Evolutionary conservation across 1,140 invertebrate species (phyloP).

Genomic region (Penaeus japonicus): DNA sequence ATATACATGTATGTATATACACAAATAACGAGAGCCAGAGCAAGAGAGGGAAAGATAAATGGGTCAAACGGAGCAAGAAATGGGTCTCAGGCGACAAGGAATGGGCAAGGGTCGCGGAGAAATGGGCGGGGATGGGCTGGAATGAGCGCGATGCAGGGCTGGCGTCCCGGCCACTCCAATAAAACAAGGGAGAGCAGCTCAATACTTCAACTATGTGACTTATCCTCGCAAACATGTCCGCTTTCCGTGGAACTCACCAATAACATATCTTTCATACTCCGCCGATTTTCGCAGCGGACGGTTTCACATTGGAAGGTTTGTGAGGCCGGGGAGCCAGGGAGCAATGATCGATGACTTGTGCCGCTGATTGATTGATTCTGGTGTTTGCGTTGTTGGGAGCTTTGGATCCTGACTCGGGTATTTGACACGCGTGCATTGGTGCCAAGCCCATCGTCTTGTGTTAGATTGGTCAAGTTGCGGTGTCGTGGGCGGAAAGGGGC

Average conservation of each 20-base stretch:
- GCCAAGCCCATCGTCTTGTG: neutral
- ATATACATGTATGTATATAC: neutral
- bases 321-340: neutral
- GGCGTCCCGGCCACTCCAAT: constrained; percentile 32
- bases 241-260: constrained; percentile 53
- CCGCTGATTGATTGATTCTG: constrained; percentile 53
- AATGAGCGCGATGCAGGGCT: neutral
- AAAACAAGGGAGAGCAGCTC: constrained; percentile 43
- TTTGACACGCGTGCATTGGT: constrained; percentile 37
- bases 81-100: neutral
- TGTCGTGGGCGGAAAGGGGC: neutral
- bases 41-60: neutral
- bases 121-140: neutral
- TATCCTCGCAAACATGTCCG: constrained; percentile 51
- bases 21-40: neutral
- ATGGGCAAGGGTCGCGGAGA: neutral
- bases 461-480: neutral
- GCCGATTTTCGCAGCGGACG: constrained; percentile 21
- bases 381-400: constrained; percentile 43
- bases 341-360: constrained; percentile 43
- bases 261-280: constrained; percentile 52
- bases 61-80: neutral
- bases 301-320: constrained; percentile 50
- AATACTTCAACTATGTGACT: constrained; percentile 59
- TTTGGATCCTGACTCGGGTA: constrained; percentile 43